Conservation (phyloP, 1,140 invertebrate species). For the Bombus picipes region DNA sequence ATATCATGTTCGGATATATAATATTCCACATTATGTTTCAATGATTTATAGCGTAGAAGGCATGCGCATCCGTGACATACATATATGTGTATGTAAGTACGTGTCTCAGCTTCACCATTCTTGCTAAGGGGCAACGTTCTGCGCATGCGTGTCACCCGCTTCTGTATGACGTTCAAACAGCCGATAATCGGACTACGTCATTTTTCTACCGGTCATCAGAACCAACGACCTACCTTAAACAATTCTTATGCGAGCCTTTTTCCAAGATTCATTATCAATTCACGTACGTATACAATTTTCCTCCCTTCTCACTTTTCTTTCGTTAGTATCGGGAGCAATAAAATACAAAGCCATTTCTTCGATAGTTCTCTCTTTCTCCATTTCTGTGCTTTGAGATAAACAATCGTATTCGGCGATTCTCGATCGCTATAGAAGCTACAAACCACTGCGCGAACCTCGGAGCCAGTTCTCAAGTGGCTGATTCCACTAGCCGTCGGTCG, state of each 20-base stretch:
- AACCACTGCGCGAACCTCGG: constrained; percentile 50
- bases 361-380: constrained; percentile 22
- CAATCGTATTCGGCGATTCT: neutral
- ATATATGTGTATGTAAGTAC: neutral
- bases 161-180: constrained; percentile 7
- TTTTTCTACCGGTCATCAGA: constrained; percentile 18
- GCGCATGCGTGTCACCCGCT: constrained; percentile 17
- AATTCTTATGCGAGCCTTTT: constrained; percentile 37
- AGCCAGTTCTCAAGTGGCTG: constrained; percentile 77
- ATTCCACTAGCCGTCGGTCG: constrained; percentile 55
- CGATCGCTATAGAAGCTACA: neutral
- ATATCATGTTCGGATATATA: neutral
- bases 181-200: constrained; percentile 25
- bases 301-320: constrained; percentile 33
- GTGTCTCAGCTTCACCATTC: constrained; percentile 39
- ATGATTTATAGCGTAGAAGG: constrained; percentile 1
- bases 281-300: constrained; percentile 8
- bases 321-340: neutral
- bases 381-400: neutral
- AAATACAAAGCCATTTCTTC: neutral
- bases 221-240: constrained; percentile 34
- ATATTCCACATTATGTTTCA: constrained; percentile 6
- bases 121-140: constrained; percentile 52
- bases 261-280: neutral
- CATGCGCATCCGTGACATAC: neutral